Evolutionary conservation across 2,888 invertebrate species (phyloP).

Genomic region (Drosophila aldrichi): DNA sequence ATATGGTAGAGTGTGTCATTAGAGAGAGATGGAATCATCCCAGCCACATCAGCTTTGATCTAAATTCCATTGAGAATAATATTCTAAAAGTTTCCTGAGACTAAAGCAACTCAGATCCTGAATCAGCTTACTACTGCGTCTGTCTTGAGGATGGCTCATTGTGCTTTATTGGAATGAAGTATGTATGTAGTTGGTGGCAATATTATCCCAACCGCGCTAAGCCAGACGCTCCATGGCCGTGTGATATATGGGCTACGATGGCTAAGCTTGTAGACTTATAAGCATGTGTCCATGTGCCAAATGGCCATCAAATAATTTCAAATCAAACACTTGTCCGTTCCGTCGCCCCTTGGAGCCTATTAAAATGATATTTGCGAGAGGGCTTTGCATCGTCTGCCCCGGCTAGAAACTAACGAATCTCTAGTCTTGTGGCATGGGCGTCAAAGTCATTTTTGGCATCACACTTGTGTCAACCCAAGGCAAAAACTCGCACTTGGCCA

Average conservation of each 20-base stretch:
- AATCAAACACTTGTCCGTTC: conserved; percentile 55
- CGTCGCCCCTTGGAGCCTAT: conserved; percentile 34
- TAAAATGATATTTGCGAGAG: conserved; percentile 64
- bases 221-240: not conserved
- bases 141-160: not conserved
- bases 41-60: too few relatives aligned
- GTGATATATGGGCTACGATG: conserved; percentile 9
- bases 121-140: not conserved
- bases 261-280: conserved; percentile 3
- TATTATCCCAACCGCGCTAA: conserved; percentile 3
- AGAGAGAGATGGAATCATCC: too few relatives aligned
- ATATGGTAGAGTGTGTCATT: too few relatives aligned
- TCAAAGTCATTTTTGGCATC: conserved; percentile 38
- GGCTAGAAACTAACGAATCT: not conserved
- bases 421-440: conserved; percentile 13
- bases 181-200: not conserved
- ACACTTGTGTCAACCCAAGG: conserved; percentile 36
- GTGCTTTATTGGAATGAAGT: conserved; percentile 9
- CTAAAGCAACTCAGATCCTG: not conserved
- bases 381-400: too few relatives aligned
- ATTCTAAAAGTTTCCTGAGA: not conserved
- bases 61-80: not conserved
- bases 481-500: not conserved
- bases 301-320: conserved; percentile 63
- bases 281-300: conserved; percentile 14